Conservation (phyloP, 2,797 vertebrate genomes). For the Pangasius djambal region DNA sequence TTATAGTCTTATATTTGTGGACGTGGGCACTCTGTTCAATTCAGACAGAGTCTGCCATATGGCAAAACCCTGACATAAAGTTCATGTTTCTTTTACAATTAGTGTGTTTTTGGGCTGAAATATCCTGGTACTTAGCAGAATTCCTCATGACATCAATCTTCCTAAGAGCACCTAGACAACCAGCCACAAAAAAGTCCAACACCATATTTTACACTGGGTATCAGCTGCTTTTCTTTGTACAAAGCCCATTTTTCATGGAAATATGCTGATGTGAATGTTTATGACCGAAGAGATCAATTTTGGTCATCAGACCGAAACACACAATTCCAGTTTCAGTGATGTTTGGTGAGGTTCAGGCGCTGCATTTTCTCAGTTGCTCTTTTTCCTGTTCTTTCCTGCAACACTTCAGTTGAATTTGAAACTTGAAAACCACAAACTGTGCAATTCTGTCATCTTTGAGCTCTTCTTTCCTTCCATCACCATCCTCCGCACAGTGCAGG, state of each 20-base stretch:
- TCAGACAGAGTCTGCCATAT: background rate
- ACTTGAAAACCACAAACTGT: background rate
- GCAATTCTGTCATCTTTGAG: background rate
- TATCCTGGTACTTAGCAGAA: conserved; percentile 8
- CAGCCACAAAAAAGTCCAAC: conserved; percentile 14
- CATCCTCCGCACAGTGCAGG: background rate
- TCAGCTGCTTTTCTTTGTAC: background rate
- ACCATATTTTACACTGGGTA: background rate
- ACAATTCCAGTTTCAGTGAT: background rate
- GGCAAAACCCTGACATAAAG: background rate
- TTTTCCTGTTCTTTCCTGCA: background rate
- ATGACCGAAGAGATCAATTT: background rate
- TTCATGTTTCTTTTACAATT: background rate
- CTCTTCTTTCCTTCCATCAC: background rate
- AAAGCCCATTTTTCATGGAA: background rate
- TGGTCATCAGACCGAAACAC: background rate
- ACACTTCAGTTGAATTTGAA: background rate
- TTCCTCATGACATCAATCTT: conserved; percentile 24
- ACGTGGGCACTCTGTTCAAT: background rate
- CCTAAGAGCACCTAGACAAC: conserved; percentile 12
- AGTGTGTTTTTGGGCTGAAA: background rate
- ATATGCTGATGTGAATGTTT: background rate
- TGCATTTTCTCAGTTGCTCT: background rate
- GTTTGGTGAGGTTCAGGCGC: conserved; percentile 3
- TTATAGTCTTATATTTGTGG: conserved; percentile 5